phyloP scores from a whole-genome alignment of 92 coral and sea anemone species.

The Isaurus tuberculatus region DNA sequence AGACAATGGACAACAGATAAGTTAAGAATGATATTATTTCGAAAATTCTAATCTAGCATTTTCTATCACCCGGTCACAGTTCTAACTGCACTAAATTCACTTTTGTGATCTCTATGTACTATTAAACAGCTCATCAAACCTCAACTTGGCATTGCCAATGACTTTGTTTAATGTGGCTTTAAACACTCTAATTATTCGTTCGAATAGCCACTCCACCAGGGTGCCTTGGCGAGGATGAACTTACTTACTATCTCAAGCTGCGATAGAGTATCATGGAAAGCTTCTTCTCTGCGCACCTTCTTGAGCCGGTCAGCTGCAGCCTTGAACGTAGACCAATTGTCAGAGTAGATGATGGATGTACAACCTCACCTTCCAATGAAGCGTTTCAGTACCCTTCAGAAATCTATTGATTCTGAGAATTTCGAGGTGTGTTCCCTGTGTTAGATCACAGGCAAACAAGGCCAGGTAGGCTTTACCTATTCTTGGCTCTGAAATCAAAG shows the following conservation, averaged over 20 bases:
- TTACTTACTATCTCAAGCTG: background rate
- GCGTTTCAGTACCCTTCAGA: background rate
- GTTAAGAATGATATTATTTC: too few relatives aligned
- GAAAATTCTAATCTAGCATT: too few relatives aligned
- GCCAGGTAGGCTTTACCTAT: conserved; percentile 22
- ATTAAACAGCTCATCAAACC: conserved; percentile 6
- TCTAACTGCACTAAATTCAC: too few relatives aligned
- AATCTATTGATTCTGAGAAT: too few relatives aligned
- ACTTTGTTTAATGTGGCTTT: conserved; percentile 15
- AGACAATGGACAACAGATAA: too few relatives aligned
- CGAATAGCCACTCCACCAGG: conserved; percentile 15
- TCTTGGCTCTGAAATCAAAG: background rate
- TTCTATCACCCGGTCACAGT: too few relatives aligned
- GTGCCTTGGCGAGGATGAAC: too few relatives aligned
- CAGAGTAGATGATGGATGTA: conserved; percentile 2
- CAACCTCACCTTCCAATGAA: conserved; percentile 18
- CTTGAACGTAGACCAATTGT: conserved; percentile 16
- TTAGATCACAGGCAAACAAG: conserved; percentile 14
- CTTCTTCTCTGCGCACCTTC: conserved; percentile 4
- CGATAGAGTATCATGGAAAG: background rate
- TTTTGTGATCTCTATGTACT: too few relatives aligned
- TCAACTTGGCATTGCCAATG: too few relatives aligned
- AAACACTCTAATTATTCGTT: background rate
- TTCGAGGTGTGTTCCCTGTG: conserved; percentile 6
- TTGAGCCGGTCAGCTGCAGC: conserved; percentile 22